A percentile compares a stretch with the other conserved stretches of the same genome.
Evolutionary conservation across 1,140 invertebrate species (phyloP).

Genomic region (Latrodectus geometricus): DNA sequence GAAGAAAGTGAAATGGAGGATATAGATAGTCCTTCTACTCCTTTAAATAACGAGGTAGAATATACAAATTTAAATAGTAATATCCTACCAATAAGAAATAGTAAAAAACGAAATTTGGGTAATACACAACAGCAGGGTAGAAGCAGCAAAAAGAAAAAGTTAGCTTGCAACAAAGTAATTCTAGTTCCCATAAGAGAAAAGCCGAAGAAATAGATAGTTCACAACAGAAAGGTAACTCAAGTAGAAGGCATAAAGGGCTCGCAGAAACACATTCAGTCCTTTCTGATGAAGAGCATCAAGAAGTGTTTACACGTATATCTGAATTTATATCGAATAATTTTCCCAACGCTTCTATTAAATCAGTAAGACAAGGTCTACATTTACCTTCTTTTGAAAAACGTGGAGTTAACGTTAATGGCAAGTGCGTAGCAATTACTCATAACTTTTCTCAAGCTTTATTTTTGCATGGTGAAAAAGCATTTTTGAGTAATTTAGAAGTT

Average conservation of each 20-base stretch:
- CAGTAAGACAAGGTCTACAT: slow-evolving; percentile 28
- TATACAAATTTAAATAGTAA: background rate
- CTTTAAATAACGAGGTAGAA: slow-evolving; percentile 3
- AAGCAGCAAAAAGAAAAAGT: slow-evolving; percentile 23
- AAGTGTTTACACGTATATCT: background rate
- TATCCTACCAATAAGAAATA: no score
- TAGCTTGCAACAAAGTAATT: slow-evolving; percentile 16
- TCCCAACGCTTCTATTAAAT: background rate
- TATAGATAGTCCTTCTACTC: slow-evolving; percentile 4
- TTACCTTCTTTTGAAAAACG: slow-evolving; percentile 22
- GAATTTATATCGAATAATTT: slow-evolving; percentile 2
- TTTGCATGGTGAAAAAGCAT: slow-evolving; percentile 47
- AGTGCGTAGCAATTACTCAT: slow-evolving; percentile 32
- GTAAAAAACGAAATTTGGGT: no score
- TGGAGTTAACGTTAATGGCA: slow-evolving; percentile 34
- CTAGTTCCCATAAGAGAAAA: slow-evolving; percentile 39
- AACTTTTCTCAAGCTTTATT: slow-evolving; percentile 49
- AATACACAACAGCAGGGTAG: no score
- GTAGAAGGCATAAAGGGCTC: background rate
- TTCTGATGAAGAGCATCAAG: slow-evolving; percentile 6
- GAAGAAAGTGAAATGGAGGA: background rate
- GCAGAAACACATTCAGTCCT: background rate
- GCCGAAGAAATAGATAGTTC: slow-evolving; percentile 6
- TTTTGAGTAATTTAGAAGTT: slow-evolving; percentile 37
- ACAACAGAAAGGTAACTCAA: slow-evolving; percentile 2